phyloP scores from a whole-genome alignment of 2,113 vertebrate genomes.

The Himantopus leucocephalus region DNA sequence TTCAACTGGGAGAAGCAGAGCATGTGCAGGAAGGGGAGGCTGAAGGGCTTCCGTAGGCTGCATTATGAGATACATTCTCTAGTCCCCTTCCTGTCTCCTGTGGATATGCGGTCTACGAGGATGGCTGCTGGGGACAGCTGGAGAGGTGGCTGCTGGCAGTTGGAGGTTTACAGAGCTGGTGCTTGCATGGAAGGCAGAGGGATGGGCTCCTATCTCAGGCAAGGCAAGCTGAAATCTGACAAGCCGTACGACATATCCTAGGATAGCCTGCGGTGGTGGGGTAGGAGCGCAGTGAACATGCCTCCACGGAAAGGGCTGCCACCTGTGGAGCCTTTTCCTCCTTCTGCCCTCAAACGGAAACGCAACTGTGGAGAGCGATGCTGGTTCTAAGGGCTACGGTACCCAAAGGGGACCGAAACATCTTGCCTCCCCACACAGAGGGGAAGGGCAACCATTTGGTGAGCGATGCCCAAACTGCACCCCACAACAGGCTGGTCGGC shows the following conservation, averaged over 20 bases:
- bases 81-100: background rate
- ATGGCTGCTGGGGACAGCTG: background rate
- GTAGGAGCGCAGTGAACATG: background rate
- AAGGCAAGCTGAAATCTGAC: background rate
- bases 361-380: fast-evolving
- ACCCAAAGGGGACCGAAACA: background rate
- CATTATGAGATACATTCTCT: background rate
- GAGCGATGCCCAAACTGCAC: background rate
- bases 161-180: background rate
- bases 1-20: background rate
- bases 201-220: background rate
- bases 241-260: background rate
- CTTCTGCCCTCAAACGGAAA: background rate
- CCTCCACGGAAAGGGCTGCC: background rate
- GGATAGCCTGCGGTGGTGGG: background rate
- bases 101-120: background rate
- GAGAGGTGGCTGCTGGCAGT: background rate
- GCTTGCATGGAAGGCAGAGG: background rate
- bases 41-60: background rate
- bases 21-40: background rate
- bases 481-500: background rate
- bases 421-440: fast-evolving
- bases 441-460: background rate
- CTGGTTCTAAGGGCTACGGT: background rate
- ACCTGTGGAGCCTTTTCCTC: background rate